Evolutionary conservation across 2,888 invertebrate genomes (phyloP), one percentile per base, ranked within the genome.

Genomic region (Amorpha juglandis): DNA sequence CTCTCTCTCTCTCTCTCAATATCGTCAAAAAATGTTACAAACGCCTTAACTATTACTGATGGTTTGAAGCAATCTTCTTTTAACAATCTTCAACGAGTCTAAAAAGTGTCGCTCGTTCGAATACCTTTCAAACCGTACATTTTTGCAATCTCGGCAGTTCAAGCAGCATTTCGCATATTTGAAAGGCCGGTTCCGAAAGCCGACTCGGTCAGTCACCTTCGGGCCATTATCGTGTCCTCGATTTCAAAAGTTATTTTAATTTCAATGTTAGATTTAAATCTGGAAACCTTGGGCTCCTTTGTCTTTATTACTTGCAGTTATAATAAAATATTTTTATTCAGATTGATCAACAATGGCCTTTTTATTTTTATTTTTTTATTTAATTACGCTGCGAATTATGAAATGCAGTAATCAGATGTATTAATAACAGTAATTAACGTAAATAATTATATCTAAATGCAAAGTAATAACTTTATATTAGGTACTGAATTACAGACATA

Each of bases 201-300:
- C 12, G 58, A 27, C 19, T 19, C 58, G 42, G 58, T 58, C 58
- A 42, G 38, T 58, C 58, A 58, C 58, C 42, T 42, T 42, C 58
- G 19, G 58, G 16, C 11, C 58, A 19, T 12, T 19, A 12, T 19
- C 58, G 19, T 42, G 58, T 42, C 58, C 58, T 58, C 58, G 58
- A 58, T 58, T 42, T 42, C 58, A 19, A 58, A 58, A 58, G 19
- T 42, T 58, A 58, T 42, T 58, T 19, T 16, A 42, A 58, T 58
- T 58, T 58, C 58, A 58, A 58, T 58, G 58, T 58, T 42, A 58
- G 58, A 58, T 58, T 58, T 42, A 19, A 58, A 58, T 58, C 58
- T 58, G 58, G 19, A 58, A 58, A 42, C 58, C 58, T 42, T 42
- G 58, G 42, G 58, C 58, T 19, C 19, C 42, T 58, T 58, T 38